These are phyloP conservation scores for Schizotus pectinicornis DNA, from an alignment of 2,888 invertebrate genomes.

Conservation along the genomic window DNA sequence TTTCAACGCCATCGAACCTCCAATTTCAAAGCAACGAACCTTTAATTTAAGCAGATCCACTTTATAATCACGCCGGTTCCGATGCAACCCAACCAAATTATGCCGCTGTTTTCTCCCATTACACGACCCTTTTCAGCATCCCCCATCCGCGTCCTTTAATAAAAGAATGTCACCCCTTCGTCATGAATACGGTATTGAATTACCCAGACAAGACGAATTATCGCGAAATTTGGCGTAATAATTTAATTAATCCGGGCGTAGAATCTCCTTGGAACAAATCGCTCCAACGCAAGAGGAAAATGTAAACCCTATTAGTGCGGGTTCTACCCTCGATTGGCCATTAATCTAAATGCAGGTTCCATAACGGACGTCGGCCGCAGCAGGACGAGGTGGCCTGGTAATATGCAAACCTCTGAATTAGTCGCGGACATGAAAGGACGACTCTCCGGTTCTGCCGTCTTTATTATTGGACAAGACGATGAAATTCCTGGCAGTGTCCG, in stretches of 20 bases:
- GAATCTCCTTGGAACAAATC: conserved; percentile 8
- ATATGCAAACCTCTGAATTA: conserved; percentile 9
- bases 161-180: too few species aligned
- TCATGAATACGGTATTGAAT: too few species aligned
- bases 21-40: too few species aligned
- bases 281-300: neutral
- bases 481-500: too few species aligned
- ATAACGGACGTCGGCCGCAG: conserved; percentile 7
- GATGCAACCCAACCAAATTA: too few species aligned
- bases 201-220: too few species aligned
- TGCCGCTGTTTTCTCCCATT: too few species aligned
- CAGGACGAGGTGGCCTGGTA: neutral
- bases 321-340: conserved; percentile 4
- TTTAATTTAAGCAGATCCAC: too few species aligned
- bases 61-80: too few species aligned
- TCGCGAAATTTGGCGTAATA: conserved; percentile 1
- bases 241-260: conserved; percentile 9
- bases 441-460: neutral
- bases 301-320: conserved; percentile 8
- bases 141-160: too few species aligned
- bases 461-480: neutral
- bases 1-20: too few species aligned
- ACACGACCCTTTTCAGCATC: too few species aligned
- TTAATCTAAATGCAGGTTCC: conserved; percentile 17
- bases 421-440: conserved; percentile 13